Percentiles rank a stretch among this genome's conserved stretches.
Evolutionary conservation across 92 coral and sea anemone species (phyloP).

Genomic region (Epizoanthus scotinus): DNA sequence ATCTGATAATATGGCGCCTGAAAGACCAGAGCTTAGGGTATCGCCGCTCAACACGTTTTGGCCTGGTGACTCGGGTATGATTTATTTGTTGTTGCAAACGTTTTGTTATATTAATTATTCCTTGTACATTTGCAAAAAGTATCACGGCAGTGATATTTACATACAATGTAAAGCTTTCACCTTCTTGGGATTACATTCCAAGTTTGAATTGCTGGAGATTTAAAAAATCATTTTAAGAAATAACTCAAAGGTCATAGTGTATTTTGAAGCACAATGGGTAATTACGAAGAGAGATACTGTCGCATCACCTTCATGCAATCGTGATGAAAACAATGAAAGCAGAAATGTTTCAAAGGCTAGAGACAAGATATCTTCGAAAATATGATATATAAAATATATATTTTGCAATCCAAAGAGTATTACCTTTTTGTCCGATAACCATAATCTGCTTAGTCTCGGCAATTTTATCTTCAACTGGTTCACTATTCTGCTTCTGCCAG

Average conservation of each 20-base stretch:
- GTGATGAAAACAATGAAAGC: background rate
- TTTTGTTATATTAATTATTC: background rate
- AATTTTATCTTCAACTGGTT: slow-evolving; percentile 17
- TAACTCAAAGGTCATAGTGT: too few relatives aligned
- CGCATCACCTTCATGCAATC: background rate
- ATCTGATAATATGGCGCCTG: slow-evolving; percentile 32
- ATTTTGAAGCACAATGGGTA: background rate
- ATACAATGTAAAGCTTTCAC: background rate
- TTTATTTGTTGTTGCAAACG: slow-evolving; percentile 4
- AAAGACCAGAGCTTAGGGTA: slow-evolving; percentile 13
- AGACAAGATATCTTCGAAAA: too few relatives aligned
- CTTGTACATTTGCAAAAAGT: background rate
- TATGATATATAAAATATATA: background rate
- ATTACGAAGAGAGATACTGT: background rate
- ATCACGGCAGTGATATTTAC: background rate
- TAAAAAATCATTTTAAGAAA: too few relatives aligned
- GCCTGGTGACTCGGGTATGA: background rate
- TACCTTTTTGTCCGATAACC: slow-evolving; percentile 35
- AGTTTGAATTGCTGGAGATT: too few relatives aligned
- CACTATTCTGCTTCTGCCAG: slow-evolving; percentile 8
- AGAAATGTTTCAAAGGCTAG: background rate
- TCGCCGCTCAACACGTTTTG: slow-evolving; percentile 25
- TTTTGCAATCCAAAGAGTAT: background rate
- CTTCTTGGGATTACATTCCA: too few relatives aligned
- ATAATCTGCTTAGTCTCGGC: slow-evolving; percentile 15